These are phyloP conservation scores for Drosophila trapezifrons DNA, from an alignment of 1,140 invertebrate genomes.

Conservation along the genomic window DNA sequence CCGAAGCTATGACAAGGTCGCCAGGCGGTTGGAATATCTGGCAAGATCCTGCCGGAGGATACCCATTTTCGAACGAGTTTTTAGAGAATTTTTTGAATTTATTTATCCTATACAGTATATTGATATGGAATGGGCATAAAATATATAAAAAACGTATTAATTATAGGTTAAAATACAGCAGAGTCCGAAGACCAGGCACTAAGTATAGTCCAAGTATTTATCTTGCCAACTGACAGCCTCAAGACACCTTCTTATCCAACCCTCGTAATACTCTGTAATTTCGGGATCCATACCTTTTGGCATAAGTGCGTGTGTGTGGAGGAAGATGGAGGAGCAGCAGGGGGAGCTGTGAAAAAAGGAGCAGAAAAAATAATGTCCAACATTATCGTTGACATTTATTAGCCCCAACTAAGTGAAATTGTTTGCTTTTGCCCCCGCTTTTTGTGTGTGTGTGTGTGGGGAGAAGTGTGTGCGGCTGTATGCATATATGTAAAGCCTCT, in stretches of 20 bases:
- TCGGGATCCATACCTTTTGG: not conserved
- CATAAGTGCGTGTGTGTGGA: not conserved
- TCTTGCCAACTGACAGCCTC: not conserved
- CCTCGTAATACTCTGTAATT: slow-evolving; percentile 9
- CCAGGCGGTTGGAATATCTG: not conserved
- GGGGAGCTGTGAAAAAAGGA: slow-evolving; percentile 5
- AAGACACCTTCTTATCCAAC: not conserved
- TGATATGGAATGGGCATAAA: not conserved
- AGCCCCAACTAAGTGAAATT: slow-evolving; percentile 74
- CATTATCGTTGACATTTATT: slow-evolving; percentile 81
- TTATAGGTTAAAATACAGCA: too few species aligned
- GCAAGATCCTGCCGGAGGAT: not conserved
- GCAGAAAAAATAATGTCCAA: slow-evolving; percentile 69
- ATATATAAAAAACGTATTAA: too few species aligned
- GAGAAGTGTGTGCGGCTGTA: slow-evolving; percentile 17
- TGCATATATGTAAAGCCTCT: slow-evolving; percentile 4
- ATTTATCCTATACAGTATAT: not conserved
- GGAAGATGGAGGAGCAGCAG: not conserved
- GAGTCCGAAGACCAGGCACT: not conserved
- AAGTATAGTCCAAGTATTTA: not conserved
- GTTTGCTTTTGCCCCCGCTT: slow-evolving; percentile 58
- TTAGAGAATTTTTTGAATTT: not conserved
- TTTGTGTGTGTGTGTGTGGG: slow-evolving; percentile 24
- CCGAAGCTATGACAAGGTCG: slow-evolving; percentile 52
- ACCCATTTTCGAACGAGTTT: too few species aligned